Conservation (phyloP, 1,140 invertebrate species). For the Anastrepha ludens region DNA sequence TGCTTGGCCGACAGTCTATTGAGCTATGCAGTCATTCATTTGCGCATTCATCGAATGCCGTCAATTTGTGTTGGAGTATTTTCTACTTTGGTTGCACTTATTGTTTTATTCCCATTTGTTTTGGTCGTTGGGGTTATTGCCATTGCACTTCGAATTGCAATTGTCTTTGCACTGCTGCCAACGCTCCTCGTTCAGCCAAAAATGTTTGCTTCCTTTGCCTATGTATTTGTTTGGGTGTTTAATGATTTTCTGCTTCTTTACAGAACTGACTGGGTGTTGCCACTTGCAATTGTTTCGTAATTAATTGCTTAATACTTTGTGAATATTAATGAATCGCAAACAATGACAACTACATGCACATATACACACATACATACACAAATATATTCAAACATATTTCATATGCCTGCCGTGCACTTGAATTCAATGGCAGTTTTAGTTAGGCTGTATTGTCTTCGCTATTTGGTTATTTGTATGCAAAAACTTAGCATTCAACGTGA, state of each 20-base stretch:
- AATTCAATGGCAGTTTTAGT: background rate
- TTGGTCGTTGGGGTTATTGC: background rate
- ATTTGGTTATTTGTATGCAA: too few species aligned
- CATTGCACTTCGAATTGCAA: background rate
- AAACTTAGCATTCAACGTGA: too few species aligned
- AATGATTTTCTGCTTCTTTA: slow-evolving; percentile 13
- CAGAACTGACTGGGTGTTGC: background rate
- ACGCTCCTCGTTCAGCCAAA: background rate
- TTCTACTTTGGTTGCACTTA: slow-evolving; percentile 20
- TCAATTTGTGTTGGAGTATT: slow-evolving; percentile 34
- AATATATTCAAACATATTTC: background rate
- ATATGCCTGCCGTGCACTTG: background rate
- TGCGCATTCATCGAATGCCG: slow-evolving; percentile 42
- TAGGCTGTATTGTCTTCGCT: too few species aligned
- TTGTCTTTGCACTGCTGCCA: background rate
- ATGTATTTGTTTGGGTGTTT: background rate
- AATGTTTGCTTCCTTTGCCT: background rate
- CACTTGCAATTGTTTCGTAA: slow-evolving; percentile 34
- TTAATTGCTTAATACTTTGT: slow-evolving; percentile 39
- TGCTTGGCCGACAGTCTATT: background rate
- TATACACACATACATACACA: too few species aligned
- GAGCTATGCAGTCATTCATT: slow-evolving; percentile 23
- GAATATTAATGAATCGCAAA: slow-evolving; percentile 20
- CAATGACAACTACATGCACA: background rate
- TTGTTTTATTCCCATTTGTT: slow-evolving; percentile 8